Evolutionary conservation across 92 coral and sea anemone genomes (phyloP).

Genomic region (Parazoanthus swiftii): DNA sequence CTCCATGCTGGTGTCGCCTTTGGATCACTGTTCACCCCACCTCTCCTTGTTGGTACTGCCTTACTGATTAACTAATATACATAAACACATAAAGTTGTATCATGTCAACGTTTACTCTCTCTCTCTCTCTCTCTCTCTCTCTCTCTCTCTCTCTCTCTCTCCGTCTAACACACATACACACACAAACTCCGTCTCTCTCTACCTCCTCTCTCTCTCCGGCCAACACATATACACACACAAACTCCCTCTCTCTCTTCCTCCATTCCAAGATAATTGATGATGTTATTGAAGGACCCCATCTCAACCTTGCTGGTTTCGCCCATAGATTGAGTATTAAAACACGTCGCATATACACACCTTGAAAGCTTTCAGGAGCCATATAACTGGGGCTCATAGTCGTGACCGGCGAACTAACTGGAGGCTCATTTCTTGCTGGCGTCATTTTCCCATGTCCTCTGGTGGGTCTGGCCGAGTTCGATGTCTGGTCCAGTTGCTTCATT

Average conservation of each 20-base stretch:
- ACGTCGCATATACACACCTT: not conserved
- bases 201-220: too few relatives aligned
- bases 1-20: not conserved
- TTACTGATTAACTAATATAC: too few relatives aligned
- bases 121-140: too few relatives aligned
- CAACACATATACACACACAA: too few relatives aligned
- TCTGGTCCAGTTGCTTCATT: constrained; percentile 81
- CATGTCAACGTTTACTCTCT: too few relatives aligned
- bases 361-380: constrained; percentile 15
- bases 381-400: constrained; percentile 37
- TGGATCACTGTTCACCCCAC: not conserved
- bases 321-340: not conserved
- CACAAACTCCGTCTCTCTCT: too few relatives aligned
- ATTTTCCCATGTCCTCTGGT: constrained; percentile 28
- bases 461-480: constrained; percentile 18
- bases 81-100: too few relatives aligned
- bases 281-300: not conserved
- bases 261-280: not conserved
- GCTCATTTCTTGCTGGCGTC: constrained; percentile 28
- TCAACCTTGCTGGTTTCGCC: not conserved
- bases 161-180: too few relatives aligned
- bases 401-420: constrained; percentile 33
- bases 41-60: not conserved
- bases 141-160: too few relatives aligned
- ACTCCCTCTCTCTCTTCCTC: not conserved